Evolutionary conservation across 2,797 vertebrate species (phyloP).

Genomic region (Heterohyrax brucei): DNA sequence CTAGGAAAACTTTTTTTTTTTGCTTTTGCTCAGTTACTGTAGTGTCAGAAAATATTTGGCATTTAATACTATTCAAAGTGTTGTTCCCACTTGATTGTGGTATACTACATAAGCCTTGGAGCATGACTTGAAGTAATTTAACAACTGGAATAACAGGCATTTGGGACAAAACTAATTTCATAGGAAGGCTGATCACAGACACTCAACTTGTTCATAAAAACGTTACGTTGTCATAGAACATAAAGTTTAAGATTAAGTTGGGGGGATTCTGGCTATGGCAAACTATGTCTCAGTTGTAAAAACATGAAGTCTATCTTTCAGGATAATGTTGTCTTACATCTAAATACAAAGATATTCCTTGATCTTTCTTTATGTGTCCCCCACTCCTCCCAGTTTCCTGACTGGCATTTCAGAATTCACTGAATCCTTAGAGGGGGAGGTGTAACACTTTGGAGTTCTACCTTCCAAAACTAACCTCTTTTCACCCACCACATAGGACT

Average conservation of each 20-base stretch:
- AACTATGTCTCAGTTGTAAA: constrained; percentile 14
- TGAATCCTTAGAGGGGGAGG: background rate
- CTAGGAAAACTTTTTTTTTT: constrained; percentile 87
- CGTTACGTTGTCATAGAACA: constrained; percentile 86
- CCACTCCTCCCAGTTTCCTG: background rate
- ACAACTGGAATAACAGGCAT: constrained; percentile 91
- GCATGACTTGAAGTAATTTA: constrained; percentile 92
- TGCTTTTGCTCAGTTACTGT: constrained; percentile 87
- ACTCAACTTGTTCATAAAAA: constrained; percentile 88
- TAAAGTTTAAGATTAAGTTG: constrained; percentile 76
- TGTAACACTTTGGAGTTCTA: background rate
- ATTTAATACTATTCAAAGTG: constrained; percentile 90
- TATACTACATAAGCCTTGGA: constrained; percentile 90
- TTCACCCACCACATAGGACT: background rate
- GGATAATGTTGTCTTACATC: constrained; percentile 33
- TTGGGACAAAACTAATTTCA: constrained; percentile 91
- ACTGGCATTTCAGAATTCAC: constrained; percentile 35
- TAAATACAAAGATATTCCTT: background rate
- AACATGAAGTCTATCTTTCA: constrained; percentile 51
- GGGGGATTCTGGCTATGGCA: background rate
- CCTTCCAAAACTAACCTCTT: background rate
- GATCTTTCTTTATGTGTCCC: background rate
- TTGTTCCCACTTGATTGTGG: constrained; percentile 90
- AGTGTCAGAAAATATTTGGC: constrained; percentile 89
- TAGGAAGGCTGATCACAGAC: constrained; percentile 88